Conservation (phyloP, 2,888 invertebrate species). For the Platynereis dumerilii region DNA sequence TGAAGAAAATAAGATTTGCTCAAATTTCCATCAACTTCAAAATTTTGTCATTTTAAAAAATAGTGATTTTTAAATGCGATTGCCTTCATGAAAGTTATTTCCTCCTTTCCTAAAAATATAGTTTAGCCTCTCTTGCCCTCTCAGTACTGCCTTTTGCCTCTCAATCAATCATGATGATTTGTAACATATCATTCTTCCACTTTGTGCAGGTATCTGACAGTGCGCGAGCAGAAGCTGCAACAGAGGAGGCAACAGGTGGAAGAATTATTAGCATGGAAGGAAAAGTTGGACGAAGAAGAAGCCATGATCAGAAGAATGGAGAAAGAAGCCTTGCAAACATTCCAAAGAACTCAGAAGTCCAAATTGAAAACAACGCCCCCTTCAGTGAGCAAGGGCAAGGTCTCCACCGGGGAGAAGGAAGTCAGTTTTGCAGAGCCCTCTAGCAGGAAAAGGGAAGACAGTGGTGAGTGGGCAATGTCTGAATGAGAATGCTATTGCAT, state of each 20-base stretch:
- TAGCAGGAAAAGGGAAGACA: slow-evolving; percentile 5
- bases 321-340: slow-evolving; percentile 46
- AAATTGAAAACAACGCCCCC: background rate
- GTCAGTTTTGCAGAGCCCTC: background rate
- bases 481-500: no score
- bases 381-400: slow-evolving; percentile 1
- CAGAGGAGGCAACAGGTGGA: slow-evolving; percentile 59
- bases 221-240: slow-evolving; percentile 56
- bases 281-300: slow-evolving; percentile 60
- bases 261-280: slow-evolving; percentile 60
- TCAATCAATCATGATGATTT: no score
- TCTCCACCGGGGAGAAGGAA: slow-evolving; percentile 9
- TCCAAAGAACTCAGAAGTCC: background rate
- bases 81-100: no score
- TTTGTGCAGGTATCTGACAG: slow-evolving; percentile 55
- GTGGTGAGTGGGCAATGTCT: no score
- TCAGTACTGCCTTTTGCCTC: no score
- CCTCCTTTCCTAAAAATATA: no score
- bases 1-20: no score
- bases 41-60: no score
- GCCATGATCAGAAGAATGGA: slow-evolving; percentile 55
- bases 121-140: no score
- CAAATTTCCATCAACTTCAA: no score
- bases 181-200: no score
- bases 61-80: no score